Base-by-base conservation (phyloP, 2,888 invertebrate species). In the Fissipunctia ypsillon region DNA sequence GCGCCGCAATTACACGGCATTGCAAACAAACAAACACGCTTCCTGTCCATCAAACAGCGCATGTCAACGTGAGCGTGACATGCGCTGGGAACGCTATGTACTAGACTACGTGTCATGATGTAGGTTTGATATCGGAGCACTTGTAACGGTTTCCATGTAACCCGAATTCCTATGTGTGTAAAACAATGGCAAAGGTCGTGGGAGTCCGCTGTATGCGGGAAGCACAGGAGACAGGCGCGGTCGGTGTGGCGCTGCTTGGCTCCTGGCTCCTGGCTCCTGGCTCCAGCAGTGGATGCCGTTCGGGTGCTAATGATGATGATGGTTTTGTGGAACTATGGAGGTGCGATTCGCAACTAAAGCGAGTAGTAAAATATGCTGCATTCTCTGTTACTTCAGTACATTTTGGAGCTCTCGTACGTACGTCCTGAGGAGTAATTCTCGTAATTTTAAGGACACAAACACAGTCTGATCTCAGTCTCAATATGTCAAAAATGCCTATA, bases 1-100 rank as follows among this genome's bases (percentile, higher is more conserved):
- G 50, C 73, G 66, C 69, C 57, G 82, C 84, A 76, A 87, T 88
- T 76, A 84, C 57, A 38, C 72, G 68, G 67, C 73, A 68, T 69
- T 60, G 74, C 71, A 31, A 77, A 75, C 76, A 77, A 71, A 87
- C 77, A 76, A 66, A 73, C 69, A 63, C 43, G 73, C 57, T 84
- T 86, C 88, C 86, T 80, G 85, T 69, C 22, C 38, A 10, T 22
- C 50, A 56, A 76, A 74, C 76, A 54, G 59, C 56, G 70, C 50
- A 54, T 60, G 76, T 73, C 52, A 73, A 73, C 72, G 69, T 75
- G 63, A 72, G 52, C 64, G 69, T 71, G 78, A 76, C 81, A 67
- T 69, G 52, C 31, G 28, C 65, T 41, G 10, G 14, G 25, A 41
- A 43, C n/a, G 4, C 66, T 52, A 19, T 43, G 14, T 12, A n/a